phyloP scores from a whole-genome alignment of 2,113 vertebrate genomes.

The Leptosomus discolor region DNA sequence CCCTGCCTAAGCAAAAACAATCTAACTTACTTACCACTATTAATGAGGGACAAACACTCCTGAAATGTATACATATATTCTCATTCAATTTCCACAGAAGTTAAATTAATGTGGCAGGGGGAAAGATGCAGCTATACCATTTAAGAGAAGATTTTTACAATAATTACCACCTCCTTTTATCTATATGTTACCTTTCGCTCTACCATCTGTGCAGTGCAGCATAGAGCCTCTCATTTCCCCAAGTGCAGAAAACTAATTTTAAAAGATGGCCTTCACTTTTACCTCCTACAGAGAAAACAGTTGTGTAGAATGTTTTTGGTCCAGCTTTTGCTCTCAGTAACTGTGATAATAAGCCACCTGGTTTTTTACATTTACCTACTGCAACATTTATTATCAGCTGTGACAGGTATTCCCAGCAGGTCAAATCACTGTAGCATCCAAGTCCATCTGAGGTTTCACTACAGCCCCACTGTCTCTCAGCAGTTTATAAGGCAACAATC shows the following conservation, averaged over 20 bases:
- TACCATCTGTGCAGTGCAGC: not conserved
- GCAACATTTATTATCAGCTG: not conserved
- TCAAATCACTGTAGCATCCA: not conserved
- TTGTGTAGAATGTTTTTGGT: not conserved
- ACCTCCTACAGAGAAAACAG: not conserved
- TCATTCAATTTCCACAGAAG: not conserved
- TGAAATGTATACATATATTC: fast-evolving
- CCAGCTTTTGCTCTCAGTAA: not conserved
- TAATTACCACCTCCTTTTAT: not conserved
- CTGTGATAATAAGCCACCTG: not conserved
- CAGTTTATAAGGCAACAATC: not conserved
- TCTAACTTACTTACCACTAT: not conserved
- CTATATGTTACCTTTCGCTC: not conserved
- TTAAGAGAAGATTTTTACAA: not conserved
- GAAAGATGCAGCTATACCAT: not conserved
- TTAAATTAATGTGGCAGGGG: not conserved
- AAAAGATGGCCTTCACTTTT: not conserved
- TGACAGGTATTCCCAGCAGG: not conserved
- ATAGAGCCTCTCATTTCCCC: not conserved
- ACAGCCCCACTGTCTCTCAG: not conserved
- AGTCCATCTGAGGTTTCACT: not conserved
- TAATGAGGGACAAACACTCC: not conserved
- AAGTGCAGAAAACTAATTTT: not conserved
- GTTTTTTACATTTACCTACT: not conserved
- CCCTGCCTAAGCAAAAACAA: not conserved